A percentile compares a stretch with the other conserved stretches of the same genome.
Evolutionary conservation across 2,888 invertebrate species (phyloP).

Genomic region (Ophioninae sp.): DNA sequence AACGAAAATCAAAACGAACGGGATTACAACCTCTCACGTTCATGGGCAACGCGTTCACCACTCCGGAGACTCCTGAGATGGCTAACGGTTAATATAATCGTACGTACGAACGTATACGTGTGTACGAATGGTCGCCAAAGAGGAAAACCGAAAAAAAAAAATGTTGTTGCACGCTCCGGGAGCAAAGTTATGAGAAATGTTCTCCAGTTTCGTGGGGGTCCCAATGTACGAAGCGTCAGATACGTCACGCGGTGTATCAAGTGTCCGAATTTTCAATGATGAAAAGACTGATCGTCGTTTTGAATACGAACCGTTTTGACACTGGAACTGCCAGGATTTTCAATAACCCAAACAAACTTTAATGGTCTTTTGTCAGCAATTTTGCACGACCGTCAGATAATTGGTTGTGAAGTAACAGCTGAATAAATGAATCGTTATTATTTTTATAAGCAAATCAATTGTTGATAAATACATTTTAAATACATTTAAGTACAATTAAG

Average conservation of each 20-base stretch:
- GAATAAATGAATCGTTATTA: too few species aligned
- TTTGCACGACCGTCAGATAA: not conserved
- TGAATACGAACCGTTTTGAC: not conserved
- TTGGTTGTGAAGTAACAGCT: too few species aligned
- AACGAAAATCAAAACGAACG: slow-evolving; percentile 63
- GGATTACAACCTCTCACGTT: slow-evolving; percentile 60
- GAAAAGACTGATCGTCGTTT: not conserved
- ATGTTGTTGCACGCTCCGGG: slow-evolving; percentile 18
- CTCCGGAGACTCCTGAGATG: slow-evolving; percentile 47
- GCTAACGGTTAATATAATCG: slow-evolving; percentile 61
- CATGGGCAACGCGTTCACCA: slow-evolving; percentile 40
- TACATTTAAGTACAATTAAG: too few species aligned
- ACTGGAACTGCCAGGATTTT: not conserved
- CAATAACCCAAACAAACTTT: not conserved
- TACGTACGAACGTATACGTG: slow-evolving; percentile 6
- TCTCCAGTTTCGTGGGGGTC: slow-evolving; percentile 24
- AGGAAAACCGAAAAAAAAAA: slow-evolving; percentile 32
- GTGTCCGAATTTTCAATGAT: not conserved
- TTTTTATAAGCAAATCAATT: too few species aligned
- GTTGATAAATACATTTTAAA: too few species aligned
- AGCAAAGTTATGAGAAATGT: slow-evolving; percentile 35
- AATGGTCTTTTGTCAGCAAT: not conserved
- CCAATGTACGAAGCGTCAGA: not conserved
- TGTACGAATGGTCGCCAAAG: slow-evolving; percentile 6
- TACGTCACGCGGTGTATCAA: slow-evolving; percentile 4